Evolutionary conservation across 2,888 invertebrate species (phyloP), one percentile per base, ranked within the genome.

Genomic region (Hylaea fasciaria): DNA sequence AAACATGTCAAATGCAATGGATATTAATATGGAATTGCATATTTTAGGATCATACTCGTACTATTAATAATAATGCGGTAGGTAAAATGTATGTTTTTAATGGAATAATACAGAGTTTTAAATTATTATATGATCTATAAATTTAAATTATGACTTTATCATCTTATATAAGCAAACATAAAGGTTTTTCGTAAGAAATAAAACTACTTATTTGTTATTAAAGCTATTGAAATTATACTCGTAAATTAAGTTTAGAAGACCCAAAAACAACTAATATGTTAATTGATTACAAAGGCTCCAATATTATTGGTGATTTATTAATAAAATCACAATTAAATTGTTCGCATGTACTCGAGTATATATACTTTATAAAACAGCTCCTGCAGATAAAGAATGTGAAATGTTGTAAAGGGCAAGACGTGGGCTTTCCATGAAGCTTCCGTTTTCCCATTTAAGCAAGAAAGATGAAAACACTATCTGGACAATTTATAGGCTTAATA

Each of bases 1-100:
- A 71, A 76, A 76, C 70, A 65, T 78, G 74, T 77, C 79, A 82
- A 80, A 80, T 74, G 68, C 72, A 77, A 72, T 71, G 70, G 72
- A 70, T 71, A 72, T 72, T 74, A 69, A 72, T 74, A 68, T 70
- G 52, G 53, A 68, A 70, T 69, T 52, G 57, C 13, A 68, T 68
- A 69, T 68, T 22, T 22, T 22, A 57, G 47, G 13, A 68, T 61
- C 57, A 49, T 57, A 50, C 57, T 61, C 57, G 47, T 57, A 50
- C 57, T 47, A 35, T 54, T 59, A 40, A 57, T 45, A 40, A 48
- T 40, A 48, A 46, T 46, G 60, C 17, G 14, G 41, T 49, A 43
- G 60, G 62, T 62, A 22, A n/a, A 64, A 59, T 17, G 28, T 53
- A 51, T 32, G 22, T 37, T 46, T 54, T 49, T 17, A 58, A 48